These are phyloP conservation scores for Onychorhynchus coronatus DNA, from an alignment of 2,113 vertebrate species.

Conservation along the genomic window DNA sequence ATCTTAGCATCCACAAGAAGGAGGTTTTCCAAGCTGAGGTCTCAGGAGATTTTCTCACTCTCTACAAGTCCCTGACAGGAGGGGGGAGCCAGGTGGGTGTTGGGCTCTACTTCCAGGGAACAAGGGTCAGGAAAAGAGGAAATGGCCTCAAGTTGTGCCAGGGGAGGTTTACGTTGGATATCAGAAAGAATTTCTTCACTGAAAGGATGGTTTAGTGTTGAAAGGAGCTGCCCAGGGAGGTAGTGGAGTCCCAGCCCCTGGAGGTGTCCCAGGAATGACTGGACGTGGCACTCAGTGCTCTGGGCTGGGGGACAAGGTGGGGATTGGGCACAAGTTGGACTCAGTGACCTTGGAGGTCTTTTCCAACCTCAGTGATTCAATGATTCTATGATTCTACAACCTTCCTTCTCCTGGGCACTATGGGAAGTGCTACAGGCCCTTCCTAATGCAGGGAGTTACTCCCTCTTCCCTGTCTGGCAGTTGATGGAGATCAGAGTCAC, in stretches of 20 bases:
- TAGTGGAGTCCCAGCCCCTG: not conserved
- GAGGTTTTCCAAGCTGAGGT: not conserved
- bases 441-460: not conserved
- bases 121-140: not conserved
- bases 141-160: not conserved
- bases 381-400: not conserved
- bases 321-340: not conserved
- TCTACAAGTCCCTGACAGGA: not conserved
- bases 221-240: not conserved
- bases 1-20: not conserved
- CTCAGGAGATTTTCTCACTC: not conserved
- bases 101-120: not conserved
- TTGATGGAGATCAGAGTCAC: not conserved
- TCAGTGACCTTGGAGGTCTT: not conserved
- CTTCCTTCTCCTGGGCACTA: not conserved
- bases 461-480: not conserved
- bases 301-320: not conserved
- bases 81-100: rapidly evolving
- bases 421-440: not conserved
- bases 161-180: not conserved
- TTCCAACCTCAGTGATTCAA: not conserved
- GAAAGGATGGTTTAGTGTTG: not conserved
- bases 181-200: not conserved
- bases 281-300: not conserved
- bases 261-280: not conserved